Percentiles rank a stretch among this genome's conserved stretches.
phyloP scores from a whole-genome alignment of 2,113 vertebrate species.

The Cinclus mexicanus region DNA sequence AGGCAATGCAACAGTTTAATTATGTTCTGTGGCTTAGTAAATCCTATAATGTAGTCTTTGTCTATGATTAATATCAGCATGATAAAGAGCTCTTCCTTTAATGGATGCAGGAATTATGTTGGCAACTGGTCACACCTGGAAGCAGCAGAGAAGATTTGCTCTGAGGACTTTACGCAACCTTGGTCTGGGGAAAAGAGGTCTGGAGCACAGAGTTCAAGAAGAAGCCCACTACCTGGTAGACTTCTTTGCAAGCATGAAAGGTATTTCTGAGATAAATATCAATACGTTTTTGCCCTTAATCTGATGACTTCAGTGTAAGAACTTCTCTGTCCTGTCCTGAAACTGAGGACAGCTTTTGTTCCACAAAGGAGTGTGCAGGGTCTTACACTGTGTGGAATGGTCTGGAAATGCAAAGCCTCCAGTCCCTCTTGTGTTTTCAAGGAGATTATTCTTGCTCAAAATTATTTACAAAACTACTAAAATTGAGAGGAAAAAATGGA shows the following conservation, averaged over 20 bases:
- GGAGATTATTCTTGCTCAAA: not conserved
- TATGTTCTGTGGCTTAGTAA: not conserved
- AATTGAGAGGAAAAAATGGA: not conserved
- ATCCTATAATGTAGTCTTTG: not conserved
- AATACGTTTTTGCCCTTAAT: not conserved
- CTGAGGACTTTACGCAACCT: slow-evolving; percentile 50
- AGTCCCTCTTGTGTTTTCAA: not conserved
- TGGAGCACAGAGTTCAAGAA: slow-evolving; percentile 60
- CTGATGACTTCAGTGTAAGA: not conserved
- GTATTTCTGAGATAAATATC: slow-evolving; percentile 5
- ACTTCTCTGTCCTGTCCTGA: not conserved
- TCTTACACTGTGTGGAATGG: not conserved
- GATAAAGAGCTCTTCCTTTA: not conserved
- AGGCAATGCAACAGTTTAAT: not conserved
- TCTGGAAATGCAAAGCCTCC: not conserved
- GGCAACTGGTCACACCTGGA: slow-evolving; percentile 70
- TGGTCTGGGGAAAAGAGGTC: slow-evolving; percentile 60
- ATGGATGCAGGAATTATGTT: slow-evolving; percentile 63
- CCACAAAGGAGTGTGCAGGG: not conserved
- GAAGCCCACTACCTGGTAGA: slow-evolving; percentile 48
- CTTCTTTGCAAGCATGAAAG: slow-evolving; percentile 53
- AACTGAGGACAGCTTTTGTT: not conserved
- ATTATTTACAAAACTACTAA: not conserved
- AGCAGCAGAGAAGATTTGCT: slow-evolving; percentile 68
- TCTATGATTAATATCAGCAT: not conserved